A percentile compares a stretch with the other conserved stretches of the same genome.
Evolutionary conservation across 2,888 invertebrate species (phyloP).

Genomic region (Neuroscelio doddi): DNA sequence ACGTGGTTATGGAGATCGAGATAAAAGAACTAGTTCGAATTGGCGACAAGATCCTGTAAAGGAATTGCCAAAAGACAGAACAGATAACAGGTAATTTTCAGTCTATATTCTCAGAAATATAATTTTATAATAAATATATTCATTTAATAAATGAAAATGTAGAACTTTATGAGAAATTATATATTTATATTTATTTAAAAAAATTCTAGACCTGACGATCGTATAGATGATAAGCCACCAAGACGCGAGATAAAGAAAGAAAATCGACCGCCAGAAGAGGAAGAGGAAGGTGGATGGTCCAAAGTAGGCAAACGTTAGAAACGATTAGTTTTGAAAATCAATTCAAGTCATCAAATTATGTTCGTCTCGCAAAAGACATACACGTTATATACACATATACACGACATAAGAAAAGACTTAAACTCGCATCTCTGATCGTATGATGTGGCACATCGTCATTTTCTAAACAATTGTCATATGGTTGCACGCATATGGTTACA

Average conservation of each 20-base stretch:
- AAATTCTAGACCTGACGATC: conserved; percentile 60
- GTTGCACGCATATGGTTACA: no score
- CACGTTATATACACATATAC: no score
- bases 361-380: conserved; percentile 1
- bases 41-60: conserved; percentile 49
- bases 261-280: conserved; percentile 72
- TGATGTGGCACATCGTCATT: no score
- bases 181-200: no score
- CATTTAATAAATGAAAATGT: neutral
- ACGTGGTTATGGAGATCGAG: conserved; percentile 49
- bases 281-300: conserved; percentile 73
- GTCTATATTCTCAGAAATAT: conserved; percentile 4
- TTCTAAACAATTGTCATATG: no score
- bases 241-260: conserved; percentile 61
- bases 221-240: conserved; percentile 65
- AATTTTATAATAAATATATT: neutral
- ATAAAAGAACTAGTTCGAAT: conserved; percentile 41
- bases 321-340: neutral
- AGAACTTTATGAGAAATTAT: no score
- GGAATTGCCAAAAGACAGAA: conserved; percentile 41
- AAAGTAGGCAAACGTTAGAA: conserved; percentile 67
- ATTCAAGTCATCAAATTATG: conserved; percentile 4
- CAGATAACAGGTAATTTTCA: conserved; percentile 31
- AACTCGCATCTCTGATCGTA: no score
- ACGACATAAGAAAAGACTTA: no score